Evolutionary conservation across 2,888 invertebrate species (phyloP), one percentile per base, ranked within the genome.

Genomic region (Artemia sinica): DNA sequence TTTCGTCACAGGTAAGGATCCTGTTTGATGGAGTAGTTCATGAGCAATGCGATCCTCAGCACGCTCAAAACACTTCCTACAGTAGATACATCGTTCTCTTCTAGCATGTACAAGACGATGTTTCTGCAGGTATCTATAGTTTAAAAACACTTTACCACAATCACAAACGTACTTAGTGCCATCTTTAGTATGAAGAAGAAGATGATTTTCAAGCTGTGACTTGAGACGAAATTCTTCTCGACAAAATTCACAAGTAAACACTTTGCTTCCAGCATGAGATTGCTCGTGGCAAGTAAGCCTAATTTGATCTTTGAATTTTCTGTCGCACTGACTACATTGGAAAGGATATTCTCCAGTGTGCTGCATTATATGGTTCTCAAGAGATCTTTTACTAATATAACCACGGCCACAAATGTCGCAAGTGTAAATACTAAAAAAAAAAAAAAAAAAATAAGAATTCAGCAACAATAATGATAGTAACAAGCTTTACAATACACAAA

Each of bases 71-170:
- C 14, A 14, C 58, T 58, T 58, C 58, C 58, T n/a, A 18, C 58
- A 58, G 10, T 14, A 58, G 18, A 18, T 58, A 18, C 58, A 58
- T n/a, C 58, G 58, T n/a, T 58, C 14, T n/a, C 58, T n/a, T 9
- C 58, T 58, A n/a, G 58, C n/a, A 18, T 58, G 58, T n/a, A 58
- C 58, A 58, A 58, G 58, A 14, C 58, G 58, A 18, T 58, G 58
- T 18, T 58, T 58, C 10, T 58, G 58, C 10, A 58, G 58, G 58
- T 58, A 58, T 18, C 18, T 58, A 18, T 58, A 58, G 58, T 58
- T 58, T 18, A 58, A 18, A 18, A 58, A 58, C 14, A 58, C 58
- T 18, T 58, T 58, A 9, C 58, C 58, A 18, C 58, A 58, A 18
- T 58, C 58, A 18, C 58, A 58, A 10, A 58, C 58, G 11, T 58